Base-by-base conservation (phyloP, 2,797 vertebrate species). In the Apogon talboti region DNA sequence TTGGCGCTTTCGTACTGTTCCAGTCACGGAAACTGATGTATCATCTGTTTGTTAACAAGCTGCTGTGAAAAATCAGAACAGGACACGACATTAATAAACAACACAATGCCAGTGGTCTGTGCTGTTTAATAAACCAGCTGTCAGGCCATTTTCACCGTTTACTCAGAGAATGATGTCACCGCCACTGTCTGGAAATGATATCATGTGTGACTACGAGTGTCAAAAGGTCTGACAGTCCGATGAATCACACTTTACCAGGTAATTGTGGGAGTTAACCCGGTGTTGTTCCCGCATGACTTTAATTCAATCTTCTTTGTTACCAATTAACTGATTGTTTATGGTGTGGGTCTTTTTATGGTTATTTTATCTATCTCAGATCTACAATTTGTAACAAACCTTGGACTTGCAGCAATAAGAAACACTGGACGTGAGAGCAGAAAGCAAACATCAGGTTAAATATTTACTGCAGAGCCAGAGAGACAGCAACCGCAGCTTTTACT, bases 401-500 rank as follows among this genome's bases (percentile, higher is more conserved):
- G 47, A 42, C 35, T 41, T 11, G 35, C 11, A 11, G 13, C 40
- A 14, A 16, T 19, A 30, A 54, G 0, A 14, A 2, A 6, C 6
- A 9, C 1, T 19, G 16, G 30, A 46, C 47, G 63, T 54, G 1
- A 35, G 40, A n/a, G 2, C 30, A 16, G 50, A 70, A 61, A 62
- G 50, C 76, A 83, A 87, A 84, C 67, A 62, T 5, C 0, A 6
- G n/a, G 80, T 87, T 84, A 86, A 81, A 78, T 21, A 85, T 89
- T 85, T 45, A 84, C 65, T 43, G 11, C 4, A 0, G 5, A 24
- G 40, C 16, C 19, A 19, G 18, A 57, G 10, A 57, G 35, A 72
- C 7, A 50, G 42, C 43, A n/a, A 14, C 5, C 3, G 37, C 37
- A 13, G 19, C n/a, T 69, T 56, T 79, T 24, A 49, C 35, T 62